These are phyloP conservation scores for Chrysolina americana DNA, from an alignment of 2,888 invertebrate genomes.

Conservation along the genomic window DNA sequence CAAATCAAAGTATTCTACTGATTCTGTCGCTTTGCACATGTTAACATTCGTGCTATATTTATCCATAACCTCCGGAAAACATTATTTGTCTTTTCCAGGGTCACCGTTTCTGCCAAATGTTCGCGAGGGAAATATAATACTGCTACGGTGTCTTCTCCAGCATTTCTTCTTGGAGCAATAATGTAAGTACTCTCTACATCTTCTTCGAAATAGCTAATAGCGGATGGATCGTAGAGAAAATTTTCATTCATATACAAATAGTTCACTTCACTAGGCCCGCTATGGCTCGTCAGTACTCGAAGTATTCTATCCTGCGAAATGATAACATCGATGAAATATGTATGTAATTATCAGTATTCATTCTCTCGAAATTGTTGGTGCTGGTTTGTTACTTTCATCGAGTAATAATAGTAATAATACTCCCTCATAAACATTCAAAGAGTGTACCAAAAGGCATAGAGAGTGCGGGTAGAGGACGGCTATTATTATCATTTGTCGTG, in stretches of 20 bases:
- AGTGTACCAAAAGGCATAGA: too few species aligned
- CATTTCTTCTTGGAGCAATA: constrained; percentile 6
- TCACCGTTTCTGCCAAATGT: constrained; percentile 28
- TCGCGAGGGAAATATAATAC: constrained; percentile 27
- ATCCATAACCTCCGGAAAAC: constrained; percentile 28
- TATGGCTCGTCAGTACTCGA: constrained; percentile 25
- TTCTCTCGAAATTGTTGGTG: too few species aligned
- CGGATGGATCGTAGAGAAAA: constrained; percentile 39
- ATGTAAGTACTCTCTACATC: constrained; percentile 33
- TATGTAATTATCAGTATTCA: too few species aligned
- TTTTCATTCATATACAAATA: constrained; percentile 43
- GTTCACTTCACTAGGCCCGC: constrained; percentile 14
- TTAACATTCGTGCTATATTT: background rate
- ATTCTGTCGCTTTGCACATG: background rate
- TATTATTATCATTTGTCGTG: too few species aligned
- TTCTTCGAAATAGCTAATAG: constrained; percentile 39
- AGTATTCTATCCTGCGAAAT: constrained; percentile 40
- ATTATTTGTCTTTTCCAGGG: constrained; percentile 24
- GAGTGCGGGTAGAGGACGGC: too few species aligned
- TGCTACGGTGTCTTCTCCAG: constrained; percentile 20
- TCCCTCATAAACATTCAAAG: too few species aligned
- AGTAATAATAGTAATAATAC: too few species aligned
- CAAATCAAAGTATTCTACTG: background rate
- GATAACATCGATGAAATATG: background rate
- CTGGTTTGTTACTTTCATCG: too few species aligned